phyloP scores from a whole-genome alignment of 2,113 vertebrate species.

The Papio anubis region DNA sequence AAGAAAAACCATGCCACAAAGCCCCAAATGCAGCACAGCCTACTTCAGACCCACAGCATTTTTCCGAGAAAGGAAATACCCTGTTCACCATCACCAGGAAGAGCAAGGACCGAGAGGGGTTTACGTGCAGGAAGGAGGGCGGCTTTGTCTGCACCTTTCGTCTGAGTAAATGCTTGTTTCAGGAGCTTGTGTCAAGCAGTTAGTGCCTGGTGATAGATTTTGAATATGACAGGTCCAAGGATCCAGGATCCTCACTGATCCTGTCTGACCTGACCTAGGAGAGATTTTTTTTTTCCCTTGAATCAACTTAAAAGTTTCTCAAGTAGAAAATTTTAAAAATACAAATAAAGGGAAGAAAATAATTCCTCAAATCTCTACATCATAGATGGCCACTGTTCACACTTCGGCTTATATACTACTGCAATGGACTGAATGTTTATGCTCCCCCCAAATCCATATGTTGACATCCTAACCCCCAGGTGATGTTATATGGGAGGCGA shows the following conservation, averaged over 20 bases:
- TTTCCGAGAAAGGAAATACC: neutral
- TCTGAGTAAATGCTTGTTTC: neutral
- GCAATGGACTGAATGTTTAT: neutral
- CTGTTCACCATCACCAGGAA: too few relatives aligned
- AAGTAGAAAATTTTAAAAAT: neutral
- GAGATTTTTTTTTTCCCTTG: neutral
- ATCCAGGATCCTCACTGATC: neutral
- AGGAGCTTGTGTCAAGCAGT: neutral
- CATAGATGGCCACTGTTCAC: neutral
- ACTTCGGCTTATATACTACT: neutral
- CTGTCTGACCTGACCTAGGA: too few relatives aligned
- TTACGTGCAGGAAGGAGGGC: neutral
- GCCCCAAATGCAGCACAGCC: neutral
- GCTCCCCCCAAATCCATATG: neutral
- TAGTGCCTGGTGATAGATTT: rapidly evolving
- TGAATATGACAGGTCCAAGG: rapidly evolving
- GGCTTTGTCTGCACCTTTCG: neutral
- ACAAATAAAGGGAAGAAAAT: neutral
- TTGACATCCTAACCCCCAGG: neutral
- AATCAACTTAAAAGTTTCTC: neutral
- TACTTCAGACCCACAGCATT: rapidly evolving
- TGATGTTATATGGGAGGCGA: neutral
- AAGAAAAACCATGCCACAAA: neutral
- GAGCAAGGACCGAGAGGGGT: too few relatives aligned
- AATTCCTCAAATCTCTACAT: neutral